Base-by-base conservation (phyloP, 2,888 invertebrate species). In the Lepidocyrtoides sp. region DNA sequence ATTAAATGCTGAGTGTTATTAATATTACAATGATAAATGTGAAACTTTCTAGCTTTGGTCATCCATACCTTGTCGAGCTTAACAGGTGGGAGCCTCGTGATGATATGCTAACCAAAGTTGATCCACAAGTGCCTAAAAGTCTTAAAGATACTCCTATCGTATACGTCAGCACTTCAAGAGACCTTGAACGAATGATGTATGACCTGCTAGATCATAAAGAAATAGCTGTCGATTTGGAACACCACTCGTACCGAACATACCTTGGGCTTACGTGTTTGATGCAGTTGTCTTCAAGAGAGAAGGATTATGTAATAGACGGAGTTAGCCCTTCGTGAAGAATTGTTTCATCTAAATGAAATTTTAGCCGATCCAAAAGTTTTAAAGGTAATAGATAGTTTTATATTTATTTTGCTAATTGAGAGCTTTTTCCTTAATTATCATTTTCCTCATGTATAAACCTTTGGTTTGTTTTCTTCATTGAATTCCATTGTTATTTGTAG, bases 261-360 rank as follows among this genome's bases (percentile, higher is more conserved):
- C 97, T 98, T 96, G 99, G 99, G 0, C 97, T 99, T 85, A 98
- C 99, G 0, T 99, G 99, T 95, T 96, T 99, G 1, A 97, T 99
- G 95, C 99, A 99, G 96, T 97, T 99, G 94, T 98, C 99, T 0
- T 98, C 99, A 0, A 95, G 96, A 79, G 96, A 96, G 17, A 95
- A 96, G 1, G 99, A 99, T 95, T 99, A 98, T 95, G 96, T 99
- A 0, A 96, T 99, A 14, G 99, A 99, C 95, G 97, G 99, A 0
- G n/a, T 95, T 99, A 4, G 96, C 96, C 0, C 95, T 99, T n/a
- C 96, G 99, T 84, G 97, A 97, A 77, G 97, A 98, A 60, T 95
- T 99, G 89, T 96, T 97, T 94, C 95, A 97, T 77, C 96, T 99
- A 0, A 99, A 99, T 95, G 97, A 98, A 94, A 96, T 98, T 26